Percentiles rank a stretch among this genome's conserved stretches.
Evolutionary conservation across 2,797 vertebrate genomes (phyloP).

Genomic region (Lepidocolaptes lacrymiger): DNA sequence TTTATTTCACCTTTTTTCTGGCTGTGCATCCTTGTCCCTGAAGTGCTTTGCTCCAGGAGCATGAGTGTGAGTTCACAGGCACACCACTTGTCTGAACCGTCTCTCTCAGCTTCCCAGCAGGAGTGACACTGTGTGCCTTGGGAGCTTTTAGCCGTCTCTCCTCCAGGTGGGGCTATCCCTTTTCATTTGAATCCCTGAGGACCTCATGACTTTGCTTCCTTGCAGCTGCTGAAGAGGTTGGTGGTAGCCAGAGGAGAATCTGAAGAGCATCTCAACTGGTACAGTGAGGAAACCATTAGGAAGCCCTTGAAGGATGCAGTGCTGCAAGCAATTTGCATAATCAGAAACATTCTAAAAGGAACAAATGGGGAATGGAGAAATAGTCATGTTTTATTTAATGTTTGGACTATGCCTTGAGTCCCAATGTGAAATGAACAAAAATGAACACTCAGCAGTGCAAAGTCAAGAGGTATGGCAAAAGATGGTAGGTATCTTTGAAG

Average conservation of each 20-base stretch:
- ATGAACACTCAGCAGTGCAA: background rate
- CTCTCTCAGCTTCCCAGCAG: background rate
- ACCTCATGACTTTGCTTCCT: background rate
- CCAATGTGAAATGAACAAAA: background rate
- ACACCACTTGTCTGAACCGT: rapidly evolving
- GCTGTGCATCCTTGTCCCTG: background rate
- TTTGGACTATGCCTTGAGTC: background rate
- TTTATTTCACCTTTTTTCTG: background rate
- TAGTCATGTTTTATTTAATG: background rate
- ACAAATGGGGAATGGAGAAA: background rate
- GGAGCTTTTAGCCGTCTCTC: conserved; percentile 13
- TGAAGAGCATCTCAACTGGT: background rate
- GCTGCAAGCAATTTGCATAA: background rate
- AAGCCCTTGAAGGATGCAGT: background rate
- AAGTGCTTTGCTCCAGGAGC: background rate
- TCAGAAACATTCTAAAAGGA: background rate
- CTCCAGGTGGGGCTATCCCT: conserved; percentile 66
- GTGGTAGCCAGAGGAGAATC: background rate
- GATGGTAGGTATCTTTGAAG: background rate
- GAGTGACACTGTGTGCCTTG: background rate
- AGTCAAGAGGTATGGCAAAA: background rate
- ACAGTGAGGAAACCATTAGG: background rate
- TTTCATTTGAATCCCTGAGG: conserved; percentile 27
- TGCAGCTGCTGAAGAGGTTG: background rate
- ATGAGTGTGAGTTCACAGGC: background rate